A percentile compares a stretch with the other conserved stretches of the same genome.
Conservation (phyloP, 2,113 vertebrate genomes). For the Cavia porcellus region DNA sequence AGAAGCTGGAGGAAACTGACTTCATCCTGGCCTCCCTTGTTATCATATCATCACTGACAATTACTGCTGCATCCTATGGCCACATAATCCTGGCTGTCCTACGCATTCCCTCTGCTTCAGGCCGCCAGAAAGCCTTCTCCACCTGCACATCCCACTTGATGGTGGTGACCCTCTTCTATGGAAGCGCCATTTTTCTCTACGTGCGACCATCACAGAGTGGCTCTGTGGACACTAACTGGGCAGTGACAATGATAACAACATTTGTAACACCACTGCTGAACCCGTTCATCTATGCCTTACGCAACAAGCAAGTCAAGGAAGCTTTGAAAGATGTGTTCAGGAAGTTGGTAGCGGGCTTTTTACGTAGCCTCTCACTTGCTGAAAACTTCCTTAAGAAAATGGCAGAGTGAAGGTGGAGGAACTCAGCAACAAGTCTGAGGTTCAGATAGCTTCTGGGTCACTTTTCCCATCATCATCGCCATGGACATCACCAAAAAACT, state of each 20-base stretch:
- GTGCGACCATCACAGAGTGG: conserved; percentile 72
- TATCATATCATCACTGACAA: conserved; percentile 67
- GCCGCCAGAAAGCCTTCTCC: conserved; percentile 76
- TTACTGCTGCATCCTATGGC: conserved; percentile 70
- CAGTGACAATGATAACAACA: conserved; percentile 72
- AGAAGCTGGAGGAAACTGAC: conserved; percentile 74
- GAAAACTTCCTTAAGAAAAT: conserved; percentile 50
- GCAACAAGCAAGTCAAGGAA: conserved; percentile 73
- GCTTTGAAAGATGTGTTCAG: conserved; percentile 65
- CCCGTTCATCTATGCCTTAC: conserved; percentile 78
- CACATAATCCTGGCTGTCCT: conserved; percentile 71
- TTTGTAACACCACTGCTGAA: conserved; percentile 81
- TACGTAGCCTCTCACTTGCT: neutral
- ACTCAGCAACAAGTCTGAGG: neutral
- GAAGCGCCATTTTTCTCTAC: conserved; percentile 78
- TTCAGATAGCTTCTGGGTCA: neutral
- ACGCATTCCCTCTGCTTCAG: conserved; percentile 64
- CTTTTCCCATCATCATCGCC: neutral
- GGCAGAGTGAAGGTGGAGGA: neutral
- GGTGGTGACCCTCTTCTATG: conserved; percentile 80
- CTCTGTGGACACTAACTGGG: conserved; percentile 74
- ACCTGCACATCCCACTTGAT: conserved; percentile 79
- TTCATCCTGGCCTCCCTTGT: conserved; percentile 75
- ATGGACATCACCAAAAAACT: neutral
- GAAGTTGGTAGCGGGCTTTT: neutral